A percentile compares a stretch with the other conserved stretches of the same genome.
These are phyloP conservation scores for Zaprionus inermis DNA, from an alignment of 1,140 invertebrate species.

Conservation along the genomic window DNA sequence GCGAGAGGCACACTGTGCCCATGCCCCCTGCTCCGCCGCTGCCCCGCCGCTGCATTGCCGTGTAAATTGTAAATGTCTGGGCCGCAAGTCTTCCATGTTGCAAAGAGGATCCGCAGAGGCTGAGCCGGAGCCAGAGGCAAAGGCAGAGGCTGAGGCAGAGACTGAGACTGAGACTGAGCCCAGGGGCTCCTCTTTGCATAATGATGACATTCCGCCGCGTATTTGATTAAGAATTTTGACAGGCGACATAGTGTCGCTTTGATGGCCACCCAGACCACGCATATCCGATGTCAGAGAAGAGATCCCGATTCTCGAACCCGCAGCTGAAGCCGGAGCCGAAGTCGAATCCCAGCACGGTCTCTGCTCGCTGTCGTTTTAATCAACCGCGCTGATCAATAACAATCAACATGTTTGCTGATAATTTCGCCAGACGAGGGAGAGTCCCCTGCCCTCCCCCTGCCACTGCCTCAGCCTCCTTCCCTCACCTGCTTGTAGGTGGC, in stretches of 20 bases:
- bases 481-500: conserved; percentile 65
- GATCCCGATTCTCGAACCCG: not conserved
- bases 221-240: conserved; percentile 83
- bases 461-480: not conserved
- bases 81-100: conserved; percentile 63
- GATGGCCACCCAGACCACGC: conserved; percentile 77
- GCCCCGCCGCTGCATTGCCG: not conserved
- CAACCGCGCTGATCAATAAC: conserved; percentile 80
- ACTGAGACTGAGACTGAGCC: conserved; percentile 6
- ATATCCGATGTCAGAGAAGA: conserved; percentile 64
- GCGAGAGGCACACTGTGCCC: not conserved
- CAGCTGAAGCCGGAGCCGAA: not conserved
- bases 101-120: not conserved
- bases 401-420: conserved; percentile 82
- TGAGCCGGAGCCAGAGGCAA: not conserved
- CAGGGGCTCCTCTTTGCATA: conserved; percentile 69
- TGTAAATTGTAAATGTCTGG: conserved; percentile 73
- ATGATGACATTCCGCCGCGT: conserved; percentile 82
- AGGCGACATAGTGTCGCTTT: conserved; percentile 83
- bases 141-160: not conserved
- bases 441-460: not conserved
- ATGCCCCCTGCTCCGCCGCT: not conserved
- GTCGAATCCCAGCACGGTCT: not conserved
- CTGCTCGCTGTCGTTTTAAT: conserved; percentile 72
- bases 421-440: conserved; percentile 56